phyloP scores from a whole-genome alignment of 2,888 invertebrate species.

The Sinelater perroti region DNA sequence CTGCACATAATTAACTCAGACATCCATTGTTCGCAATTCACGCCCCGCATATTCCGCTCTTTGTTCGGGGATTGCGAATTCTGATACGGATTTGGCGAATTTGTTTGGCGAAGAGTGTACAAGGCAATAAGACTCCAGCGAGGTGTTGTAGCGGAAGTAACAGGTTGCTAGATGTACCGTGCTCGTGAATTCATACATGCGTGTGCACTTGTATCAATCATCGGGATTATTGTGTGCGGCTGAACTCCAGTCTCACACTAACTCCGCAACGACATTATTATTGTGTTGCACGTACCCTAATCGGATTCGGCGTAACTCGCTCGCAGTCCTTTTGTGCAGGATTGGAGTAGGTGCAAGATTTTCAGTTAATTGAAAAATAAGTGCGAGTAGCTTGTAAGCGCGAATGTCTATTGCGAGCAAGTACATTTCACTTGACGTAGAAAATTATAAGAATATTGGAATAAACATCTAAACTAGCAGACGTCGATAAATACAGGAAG shows the following conservation, averaged over 20 bases:
- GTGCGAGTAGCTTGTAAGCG: too few species aligned
- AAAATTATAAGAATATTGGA: too few species aligned
- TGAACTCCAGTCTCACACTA: conserved; percentile 31
- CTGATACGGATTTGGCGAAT: conserved; percentile 20
- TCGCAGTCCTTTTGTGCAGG: conserved; percentile 23
- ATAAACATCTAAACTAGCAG: too few species aligned
- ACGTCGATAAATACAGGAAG: too few species aligned
- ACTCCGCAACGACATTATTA: conserved; percentile 33
- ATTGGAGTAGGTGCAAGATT: too few species aligned
- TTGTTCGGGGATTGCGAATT: conserved; percentile 6
- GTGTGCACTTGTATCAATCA: conserved; percentile 46
- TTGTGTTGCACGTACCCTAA: conserved; percentile 28
- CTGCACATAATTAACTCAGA: too few species aligned
- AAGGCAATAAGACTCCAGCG: conserved; percentile 41
- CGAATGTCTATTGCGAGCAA: too few species aligned
- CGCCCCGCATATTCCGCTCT: not conserved
- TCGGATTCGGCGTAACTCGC: conserved; percentile 29
- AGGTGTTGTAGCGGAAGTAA: conserved; percentile 49
- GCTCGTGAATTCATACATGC: conserved; percentile 43
- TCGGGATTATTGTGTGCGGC: conserved; percentile 37
- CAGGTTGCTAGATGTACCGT: conserved; percentile 47
- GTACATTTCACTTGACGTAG: too few species aligned
- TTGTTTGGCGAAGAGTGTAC: conserved; percentile 28
- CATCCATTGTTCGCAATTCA: too few species aligned
- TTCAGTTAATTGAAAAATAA: too few species aligned